Base-by-base conservation (phyloP, 64 coral and sea anemone species). In the Orbicella faveolata region DNA sequence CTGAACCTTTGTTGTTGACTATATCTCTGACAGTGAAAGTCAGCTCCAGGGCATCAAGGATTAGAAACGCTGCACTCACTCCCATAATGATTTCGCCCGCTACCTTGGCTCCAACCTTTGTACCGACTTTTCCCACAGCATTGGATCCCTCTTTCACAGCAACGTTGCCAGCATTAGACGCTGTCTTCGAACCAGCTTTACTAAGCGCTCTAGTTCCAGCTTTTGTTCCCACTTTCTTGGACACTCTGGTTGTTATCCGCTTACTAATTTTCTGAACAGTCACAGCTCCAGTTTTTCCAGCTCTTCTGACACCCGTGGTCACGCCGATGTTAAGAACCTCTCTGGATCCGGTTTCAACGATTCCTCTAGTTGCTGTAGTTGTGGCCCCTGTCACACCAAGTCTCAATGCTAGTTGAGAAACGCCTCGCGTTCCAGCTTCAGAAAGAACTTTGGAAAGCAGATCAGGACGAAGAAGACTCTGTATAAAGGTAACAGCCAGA, bases 1-100 rank as follows among this genome's bases (percentile, higher is more conserved):
- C 63, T 14, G 81, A 84, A 11, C 81, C 81, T 52, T 84, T 12
- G 34, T 84, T 70, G 1, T 68, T 25, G 61, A 84, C 23, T 3
- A 84, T 69, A 84, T 84, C 81, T 70, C 63, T 41, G 35, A 84
- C 81, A 39, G 81, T 84, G 20, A 52, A 69, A 3, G 35, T 10
- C 81, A 84, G 23, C 11, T 84, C 81, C 35, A 84, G 69, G 17
- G 36, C 81, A 25, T 84, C 81, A 21, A 48, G 41, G 30, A 70
- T 63, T 9, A 84, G 35, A 23, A 84, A 84, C 7, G 64, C 81
- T 9, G 63, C 12, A 51, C 63, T 25, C 11, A 84, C 36, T 48
- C 81, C 62, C 11, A 52, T 26, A 13, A 70, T 84, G 12, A 70
- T 0, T 1, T 4, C 14, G 11, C 63, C 63, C 4, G 63, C 64